Evolutionary conservation across 2,797 vertebrate genomes (phyloP).

Genomic region (Galago senegalensis): DNA sequence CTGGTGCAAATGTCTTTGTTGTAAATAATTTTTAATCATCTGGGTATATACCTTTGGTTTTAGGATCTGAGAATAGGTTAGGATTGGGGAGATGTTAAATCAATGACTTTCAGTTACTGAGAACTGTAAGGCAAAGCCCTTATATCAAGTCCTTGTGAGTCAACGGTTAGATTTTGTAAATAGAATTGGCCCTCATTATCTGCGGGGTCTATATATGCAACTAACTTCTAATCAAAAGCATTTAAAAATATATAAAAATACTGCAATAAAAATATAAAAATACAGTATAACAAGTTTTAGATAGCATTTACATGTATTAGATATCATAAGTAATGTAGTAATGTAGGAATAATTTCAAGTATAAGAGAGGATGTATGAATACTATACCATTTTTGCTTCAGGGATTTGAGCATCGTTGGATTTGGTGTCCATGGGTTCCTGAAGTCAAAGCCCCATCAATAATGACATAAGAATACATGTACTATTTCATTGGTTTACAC

Average conservation of each 20-base stretch:
- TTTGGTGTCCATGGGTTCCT: not conserved
- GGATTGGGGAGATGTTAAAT: not conserved
- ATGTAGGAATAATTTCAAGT: not conserved
- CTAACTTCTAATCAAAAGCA: not conserved
- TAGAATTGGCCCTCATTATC: not conserved
- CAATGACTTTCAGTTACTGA: not conserved
- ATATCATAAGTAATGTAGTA: not conserved
- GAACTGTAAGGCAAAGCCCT: not conserved
- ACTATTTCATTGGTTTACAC: not conserved
- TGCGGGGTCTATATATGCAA: not conserved
- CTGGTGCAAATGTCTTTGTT: too few species aligned
- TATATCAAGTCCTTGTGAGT: not conserved
- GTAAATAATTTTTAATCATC: too few species aligned
- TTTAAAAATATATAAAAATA: not conserved
- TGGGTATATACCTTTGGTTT: not conserved
- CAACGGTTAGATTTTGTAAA: not conserved
- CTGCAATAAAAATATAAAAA: not conserved
- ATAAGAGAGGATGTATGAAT: not conserved
- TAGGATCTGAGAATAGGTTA: not conserved
- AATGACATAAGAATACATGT: not conserved
- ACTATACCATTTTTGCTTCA: not conserved
- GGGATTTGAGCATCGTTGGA: not conserved
- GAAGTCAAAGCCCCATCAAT: not conserved
- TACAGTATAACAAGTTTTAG: not conserved
- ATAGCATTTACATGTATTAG: not conserved